Percentiles rank a stretch among this genome's conserved stretches.
Evolutionary conservation across 2,888 invertebrate species (phyloP).

Genomic region (Tenthredo livida): DNA sequence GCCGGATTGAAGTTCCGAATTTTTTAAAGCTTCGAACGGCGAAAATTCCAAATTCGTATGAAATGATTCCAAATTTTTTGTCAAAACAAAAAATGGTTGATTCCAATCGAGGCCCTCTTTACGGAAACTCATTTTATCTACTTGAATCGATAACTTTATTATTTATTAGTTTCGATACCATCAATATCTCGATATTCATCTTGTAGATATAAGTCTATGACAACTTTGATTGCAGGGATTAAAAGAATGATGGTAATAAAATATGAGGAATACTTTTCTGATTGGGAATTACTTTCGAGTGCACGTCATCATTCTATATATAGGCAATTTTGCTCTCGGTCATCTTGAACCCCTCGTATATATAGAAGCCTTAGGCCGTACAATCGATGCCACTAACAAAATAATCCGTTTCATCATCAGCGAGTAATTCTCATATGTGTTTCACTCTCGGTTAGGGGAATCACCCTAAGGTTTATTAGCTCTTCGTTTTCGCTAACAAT

Average conservation of each 20-base stretch:
- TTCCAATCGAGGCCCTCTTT: too few relatives aligned
- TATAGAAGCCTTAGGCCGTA: not conserved
- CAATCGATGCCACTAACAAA: constrained; percentile 17
- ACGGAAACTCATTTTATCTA: too few relatives aligned
- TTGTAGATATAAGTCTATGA: too few relatives aligned
- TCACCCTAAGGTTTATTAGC: not conserved
- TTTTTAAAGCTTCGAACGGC: not conserved
- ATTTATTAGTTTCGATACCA: too few relatives aligned
- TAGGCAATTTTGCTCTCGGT: not conserved
- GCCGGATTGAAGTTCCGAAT: not conserved
- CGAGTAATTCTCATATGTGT: not conserved
- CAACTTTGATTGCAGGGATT: not conserved
- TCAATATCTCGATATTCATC: too few relatives aligned
- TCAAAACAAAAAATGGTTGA: too few relatives aligned
- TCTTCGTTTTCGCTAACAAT: constrained; percentile 18
- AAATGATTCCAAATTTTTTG: too few relatives aligned
- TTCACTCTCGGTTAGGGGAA: not conserved
- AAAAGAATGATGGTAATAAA: not conserved
- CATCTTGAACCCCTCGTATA: not conserved
- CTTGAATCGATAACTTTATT: too few relatives aligned
- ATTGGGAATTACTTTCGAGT: not conserved
- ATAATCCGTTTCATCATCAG: constrained; percentile 4
- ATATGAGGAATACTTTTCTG: not conserved
- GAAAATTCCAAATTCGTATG: too few relatives aligned
- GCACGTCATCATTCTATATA: not conserved